phyloP scores from a whole-genome alignment of 2,888 invertebrate species.

The Amiota mariae region DNA sequence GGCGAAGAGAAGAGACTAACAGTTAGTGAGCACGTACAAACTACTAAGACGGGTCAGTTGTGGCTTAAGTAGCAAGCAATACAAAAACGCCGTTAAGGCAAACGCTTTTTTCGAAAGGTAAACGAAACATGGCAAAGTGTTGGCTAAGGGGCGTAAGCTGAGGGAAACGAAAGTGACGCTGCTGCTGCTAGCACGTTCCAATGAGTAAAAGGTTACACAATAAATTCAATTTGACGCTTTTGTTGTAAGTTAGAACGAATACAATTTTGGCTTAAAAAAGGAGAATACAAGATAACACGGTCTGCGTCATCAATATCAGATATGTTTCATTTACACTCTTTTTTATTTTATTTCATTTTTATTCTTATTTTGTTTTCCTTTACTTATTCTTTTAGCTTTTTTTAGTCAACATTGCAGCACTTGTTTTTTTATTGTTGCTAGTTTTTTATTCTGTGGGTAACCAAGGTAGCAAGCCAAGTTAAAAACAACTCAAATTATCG shows the following conservation, averaged over 20 bases:
- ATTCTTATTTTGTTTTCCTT: constrained; percentile 7
- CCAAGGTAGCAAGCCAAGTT: constrained; percentile 50
- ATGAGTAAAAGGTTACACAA: constrained; percentile 54
- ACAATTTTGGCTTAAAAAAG: constrained; percentile 8
- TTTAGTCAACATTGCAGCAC: background rate
- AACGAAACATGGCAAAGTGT: too few relatives aligned
- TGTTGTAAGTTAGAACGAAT: background rate
- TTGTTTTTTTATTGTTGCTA: constrained; percentile 34
- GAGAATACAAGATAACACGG: background rate
- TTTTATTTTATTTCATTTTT: constrained; percentile 26
- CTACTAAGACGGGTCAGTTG: background rate
- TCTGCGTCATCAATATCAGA: constrained; percentile 22
- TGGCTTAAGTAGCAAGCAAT: background rate
- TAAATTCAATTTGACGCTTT: constrained; percentile 32
- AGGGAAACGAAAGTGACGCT: too few relatives aligned
- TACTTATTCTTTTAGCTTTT: constrained; percentile 4
- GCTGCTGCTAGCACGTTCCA: constrained; percentile 30
- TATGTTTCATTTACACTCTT: background rate
- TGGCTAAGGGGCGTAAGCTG: too few relatives aligned
- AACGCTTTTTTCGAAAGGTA: too few relatives aligned
- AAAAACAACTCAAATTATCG: constrained; percentile 35
- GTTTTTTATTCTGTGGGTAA: constrained; percentile 44
- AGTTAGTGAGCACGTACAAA: background rate
- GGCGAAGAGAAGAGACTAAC: background rate
- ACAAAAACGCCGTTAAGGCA: too few relatives aligned